Percentiles rank a stretch among this genome's conserved stretches.
These are phyloP conservation scores for Drepanosiphum platanoidis DNA, from an alignment of 2,888 invertebrate species.

Conservation along the genomic window DNA sequence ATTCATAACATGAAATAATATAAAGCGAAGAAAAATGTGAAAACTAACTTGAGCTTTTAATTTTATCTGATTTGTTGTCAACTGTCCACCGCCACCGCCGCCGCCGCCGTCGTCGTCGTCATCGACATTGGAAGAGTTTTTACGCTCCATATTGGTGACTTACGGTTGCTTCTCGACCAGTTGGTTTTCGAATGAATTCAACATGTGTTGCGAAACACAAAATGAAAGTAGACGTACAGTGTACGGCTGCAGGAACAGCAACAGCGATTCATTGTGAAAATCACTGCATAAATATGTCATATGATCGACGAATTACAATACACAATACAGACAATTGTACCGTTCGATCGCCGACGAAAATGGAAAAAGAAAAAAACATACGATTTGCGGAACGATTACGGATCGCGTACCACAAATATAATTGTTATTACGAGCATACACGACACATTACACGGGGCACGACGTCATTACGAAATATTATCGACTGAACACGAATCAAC, in stretches of 20 bases:
- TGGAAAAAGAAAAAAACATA: background rate
- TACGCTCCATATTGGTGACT: constrained; percentile 4
- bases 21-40: background rate
- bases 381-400: background rate
- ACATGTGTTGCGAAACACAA: background rate
- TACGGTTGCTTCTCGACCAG: too few species aligned
- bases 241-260: too few species aligned
- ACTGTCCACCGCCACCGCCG: background rate
- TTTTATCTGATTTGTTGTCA: constrained; percentile 39
- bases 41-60: constrained; percentile 49
- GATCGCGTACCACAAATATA: too few species aligned
- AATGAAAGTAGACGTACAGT: background rate
- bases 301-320: background rate
- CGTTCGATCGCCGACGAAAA: background rate
- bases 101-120: background rate
- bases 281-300: background rate
- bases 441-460: background rate
- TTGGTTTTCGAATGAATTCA: background rate
- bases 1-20: background rate
- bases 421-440: too few species aligned
- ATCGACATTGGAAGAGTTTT: background rate
- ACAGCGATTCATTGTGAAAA: background rate
- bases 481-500: background rate
- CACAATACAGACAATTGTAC: background rate
- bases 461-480: background rate